Conservation (phyloP, 2,888 invertebrate species). For the Dynastes hyllus region DNA sequence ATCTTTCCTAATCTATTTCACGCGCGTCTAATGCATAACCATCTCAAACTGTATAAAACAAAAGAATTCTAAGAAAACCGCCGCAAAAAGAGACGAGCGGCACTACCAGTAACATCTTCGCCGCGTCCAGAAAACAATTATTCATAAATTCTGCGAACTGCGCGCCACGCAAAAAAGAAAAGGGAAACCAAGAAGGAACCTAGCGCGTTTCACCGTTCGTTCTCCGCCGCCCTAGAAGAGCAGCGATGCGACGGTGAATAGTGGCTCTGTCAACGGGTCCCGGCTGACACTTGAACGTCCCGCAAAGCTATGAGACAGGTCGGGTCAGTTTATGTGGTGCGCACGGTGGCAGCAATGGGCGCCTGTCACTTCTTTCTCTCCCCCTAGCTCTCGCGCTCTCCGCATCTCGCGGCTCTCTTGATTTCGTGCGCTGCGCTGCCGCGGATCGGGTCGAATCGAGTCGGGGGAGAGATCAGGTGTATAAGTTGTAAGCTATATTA, state of each 20-base stretch:
- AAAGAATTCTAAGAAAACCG: background rate
- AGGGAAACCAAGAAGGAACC: no score
- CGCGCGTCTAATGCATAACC: no score
- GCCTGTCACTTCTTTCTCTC: constrained; percentile 61
- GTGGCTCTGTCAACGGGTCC: constrained; percentile 60
- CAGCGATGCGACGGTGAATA: constrained; percentile 60
- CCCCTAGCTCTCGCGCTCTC: background rate
- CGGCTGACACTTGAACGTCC: constrained; percentile 63
- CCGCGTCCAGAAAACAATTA: constrained; percentile 56
- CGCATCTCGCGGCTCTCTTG: constrained; percentile 2
- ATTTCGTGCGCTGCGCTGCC: background rate
- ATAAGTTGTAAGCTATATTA: constrained; percentile 2
- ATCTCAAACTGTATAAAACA: background rate
- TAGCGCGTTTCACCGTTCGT: constrained; percentile 43
- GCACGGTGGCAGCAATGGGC: constrained; percentile 57
- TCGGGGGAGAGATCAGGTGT: constrained; percentile 57
- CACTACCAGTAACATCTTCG: constrained; percentile 1
- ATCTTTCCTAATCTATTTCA: no score
- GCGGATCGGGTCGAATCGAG: constrained; percentile 5
- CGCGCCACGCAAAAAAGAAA: constrained; percentile 58
- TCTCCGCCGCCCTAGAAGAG: constrained; percentile 6
- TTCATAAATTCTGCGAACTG: constrained; percentile 62
- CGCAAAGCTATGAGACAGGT: constrained; percentile 62
- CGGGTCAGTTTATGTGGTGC: constrained; percentile 62
- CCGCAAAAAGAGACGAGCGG: background rate